Evolutionary conservation across 1,140 invertebrate species (phyloP), one percentile per base, ranked within the genome.

Genomic region (roundworm (Caenorhabditis elegans)): DNA sequence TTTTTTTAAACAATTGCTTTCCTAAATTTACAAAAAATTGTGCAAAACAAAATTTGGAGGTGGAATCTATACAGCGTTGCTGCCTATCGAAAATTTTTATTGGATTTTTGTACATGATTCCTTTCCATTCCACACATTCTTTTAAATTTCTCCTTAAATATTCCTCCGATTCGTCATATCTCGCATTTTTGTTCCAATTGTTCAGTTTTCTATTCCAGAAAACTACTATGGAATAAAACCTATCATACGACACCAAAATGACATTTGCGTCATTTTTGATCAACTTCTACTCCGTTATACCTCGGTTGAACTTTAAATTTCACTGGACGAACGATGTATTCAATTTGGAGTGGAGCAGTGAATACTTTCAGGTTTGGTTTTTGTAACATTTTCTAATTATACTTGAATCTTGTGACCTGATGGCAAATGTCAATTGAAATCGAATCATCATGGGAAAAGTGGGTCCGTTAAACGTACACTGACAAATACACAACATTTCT

Each of bases 301-400:
- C 82, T 10, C 82, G 80, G 2, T 60, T 83, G 2, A 77, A 79
- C 22, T 83, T 83, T 55, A n/a, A 39, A 24, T 83, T 83, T 77
- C 49, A 83, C 39, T 48, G 55, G 47, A 83, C 80, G 11, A 49
- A 60, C 10, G 34, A 53, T 19, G 49, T 55, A 11, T 83, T 83
- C n/a, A 75, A 53, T 28, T 49, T 79, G 22, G 60, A 83, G 26
- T 79, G 76, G 76, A 79, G 43, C 49, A 76, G 76, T 19, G 82
- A 83, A 55, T 83, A 83, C 34, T 53, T 77, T 19, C 82, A 83
- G 82, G 82, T 83, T 28, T 11, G 76, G 1, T 31, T 48, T 46
- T 19, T 34, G 0, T 51, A 13, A 8, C 5, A 53, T 19, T 53
- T n/a, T 19, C n/a, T 8, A 6, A 19, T 19, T 28, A 5, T 70